A percentile compares a stretch with the other conserved stretches of the same genome.
These are phyloP conservation scores for Salvelinus namaycush DNA, from an alignment of 2,113 vertebrate genomes.

Conservation along the genomic window DNA sequence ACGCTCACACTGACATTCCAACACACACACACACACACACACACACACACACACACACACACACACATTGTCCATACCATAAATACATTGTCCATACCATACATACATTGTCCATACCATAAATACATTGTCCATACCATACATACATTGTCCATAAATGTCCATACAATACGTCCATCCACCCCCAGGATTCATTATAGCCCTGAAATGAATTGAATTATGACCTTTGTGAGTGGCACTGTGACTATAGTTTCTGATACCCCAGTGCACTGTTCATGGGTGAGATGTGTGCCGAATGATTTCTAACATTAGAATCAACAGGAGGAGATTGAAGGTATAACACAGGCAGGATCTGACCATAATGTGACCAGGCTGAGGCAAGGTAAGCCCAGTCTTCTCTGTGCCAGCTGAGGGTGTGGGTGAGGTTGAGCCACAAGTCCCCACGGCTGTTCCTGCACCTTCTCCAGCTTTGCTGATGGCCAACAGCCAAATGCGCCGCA, in stretches of 20 bases:
- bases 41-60: too few species aligned
- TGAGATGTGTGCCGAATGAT: slow-evolving; percentile 23
- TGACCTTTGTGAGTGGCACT: slow-evolving; percentile 28
- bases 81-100: too few species aligned
- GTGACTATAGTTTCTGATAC: slow-evolving; percentile 30
- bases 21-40: too few species aligned
- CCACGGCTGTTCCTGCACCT: slow-evolving; percentile 30
- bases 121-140: too few species aligned
- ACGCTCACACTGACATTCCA: too few species aligned
- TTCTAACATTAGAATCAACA: slow-evolving; percentile 42
- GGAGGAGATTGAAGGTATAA: slow-evolving; percentile 47
- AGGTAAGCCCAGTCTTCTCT: slow-evolving; percentile 12
- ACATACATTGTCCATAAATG: background rate
- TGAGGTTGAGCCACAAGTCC: too few species aligned
- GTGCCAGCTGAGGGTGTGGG: slow-evolving; percentile 55
- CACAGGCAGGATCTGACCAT: background rate
- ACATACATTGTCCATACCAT: too few species aligned
- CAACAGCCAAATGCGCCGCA: background rate
- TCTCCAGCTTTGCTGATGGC: slow-evolving; percentile 16
- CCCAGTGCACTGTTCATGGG: slow-evolving; percentile 40
- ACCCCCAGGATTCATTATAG: background rate
- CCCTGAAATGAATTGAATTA: background rate
- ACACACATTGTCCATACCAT: too few species aligned
- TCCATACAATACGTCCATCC: background rate
- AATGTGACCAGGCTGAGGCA: too few species aligned